Conservation (phyloP, 2,113 vertebrate genomes). For the Otis tarda region DNA sequence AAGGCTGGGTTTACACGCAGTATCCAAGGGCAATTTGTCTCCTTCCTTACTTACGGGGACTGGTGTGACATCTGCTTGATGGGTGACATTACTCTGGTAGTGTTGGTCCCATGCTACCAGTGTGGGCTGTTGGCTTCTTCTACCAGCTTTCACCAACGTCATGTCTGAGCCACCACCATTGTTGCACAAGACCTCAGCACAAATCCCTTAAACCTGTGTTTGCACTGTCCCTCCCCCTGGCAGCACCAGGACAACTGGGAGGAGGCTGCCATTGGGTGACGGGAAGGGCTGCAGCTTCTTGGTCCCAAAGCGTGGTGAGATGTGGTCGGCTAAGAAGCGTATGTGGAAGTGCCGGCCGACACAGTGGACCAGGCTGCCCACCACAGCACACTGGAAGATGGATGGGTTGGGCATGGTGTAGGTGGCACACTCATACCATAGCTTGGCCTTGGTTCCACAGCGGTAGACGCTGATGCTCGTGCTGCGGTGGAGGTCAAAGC, state of each 20-base stretch:
- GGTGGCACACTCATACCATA: constrained; percentile 88
- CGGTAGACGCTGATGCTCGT: constrained; percentile 85
- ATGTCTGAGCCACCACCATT: background rate
- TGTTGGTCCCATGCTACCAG: too few species aligned
- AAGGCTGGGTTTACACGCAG: background rate
- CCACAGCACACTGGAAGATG: constrained; percentile 79
- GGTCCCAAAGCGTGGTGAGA: constrained; percentile 84
- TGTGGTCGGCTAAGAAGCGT: constrained; percentile 82
- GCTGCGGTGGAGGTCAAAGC: constrained; percentile 83
- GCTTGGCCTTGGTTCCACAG: constrained; percentile 80
- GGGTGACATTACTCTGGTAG: rapidly evolving
- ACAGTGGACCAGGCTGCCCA: constrained; percentile 82
- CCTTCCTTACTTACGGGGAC: rapidly evolving
- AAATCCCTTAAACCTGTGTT: constrained; percentile 73
- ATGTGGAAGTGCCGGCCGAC: constrained; percentile 79
- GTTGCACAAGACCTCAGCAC: rapidly evolving
- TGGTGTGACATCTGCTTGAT: rapidly evolving
- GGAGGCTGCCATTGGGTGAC: constrained; percentile 77
- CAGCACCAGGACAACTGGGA: constrained; percentile 81
- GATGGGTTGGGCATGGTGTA: constrained; percentile 54
- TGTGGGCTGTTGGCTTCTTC: background rate
- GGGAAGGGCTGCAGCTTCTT: constrained; percentile 79
- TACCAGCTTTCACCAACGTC: background rate
- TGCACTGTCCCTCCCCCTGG: constrained; percentile 69
- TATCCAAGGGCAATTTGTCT: background rate